Evolutionary conservation across 1,140 invertebrate genomes (phyloP).

Genomic region (Drosophila orosa): DNA sequence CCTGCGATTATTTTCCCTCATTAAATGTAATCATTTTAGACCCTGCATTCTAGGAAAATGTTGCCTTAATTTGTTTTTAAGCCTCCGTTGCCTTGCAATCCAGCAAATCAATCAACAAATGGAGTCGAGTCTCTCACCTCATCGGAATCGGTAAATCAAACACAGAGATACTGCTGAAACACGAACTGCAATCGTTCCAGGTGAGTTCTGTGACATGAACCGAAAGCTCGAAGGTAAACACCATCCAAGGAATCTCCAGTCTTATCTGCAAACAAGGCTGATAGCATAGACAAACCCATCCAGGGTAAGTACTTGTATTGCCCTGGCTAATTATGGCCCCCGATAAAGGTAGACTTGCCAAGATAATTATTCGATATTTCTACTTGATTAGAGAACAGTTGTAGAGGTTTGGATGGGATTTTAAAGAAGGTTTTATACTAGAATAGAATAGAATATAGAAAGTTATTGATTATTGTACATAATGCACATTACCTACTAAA

Average conservation of each 20-base stretch:
- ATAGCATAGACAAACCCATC: conserved; percentile 42
- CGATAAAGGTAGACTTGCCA: conserved; percentile 27
- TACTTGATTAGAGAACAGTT: not conserved
- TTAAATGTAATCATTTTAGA: conserved; percentile 28
- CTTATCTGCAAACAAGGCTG: conserved; percentile 33
- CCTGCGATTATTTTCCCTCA: not conserved
- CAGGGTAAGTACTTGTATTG: conserved; percentile 17
- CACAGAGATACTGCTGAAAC: conserved; percentile 33
- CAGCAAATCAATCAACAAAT: conserved; percentile 59
- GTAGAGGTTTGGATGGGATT: no score
- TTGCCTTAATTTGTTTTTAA: conserved; percentile 58
- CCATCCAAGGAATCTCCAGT: not conserved
- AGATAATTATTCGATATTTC: conserved; percentile 18
- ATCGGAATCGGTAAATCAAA: conserved; percentile 43
- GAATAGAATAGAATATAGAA: no score
- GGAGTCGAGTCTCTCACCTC: conserved; percentile 18
- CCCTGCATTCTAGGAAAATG: conserved; percentile 2
- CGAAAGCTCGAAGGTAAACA: conserved; percentile 27
- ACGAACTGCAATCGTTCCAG: conserved; percentile 4
- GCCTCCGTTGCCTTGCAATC: conserved; percentile 13
- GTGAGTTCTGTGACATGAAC: conserved; percentile 26
- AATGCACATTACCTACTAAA: not conserved
- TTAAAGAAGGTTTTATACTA: not conserved
- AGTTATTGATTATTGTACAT: not conserved
- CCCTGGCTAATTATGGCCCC: conserved; percentile 35